Percentiles rank a stretch among this genome's conserved stretches.
Conservation (phyloP, 2,888 invertebrate genomes). For the Leucophenga maculata region DNA sequence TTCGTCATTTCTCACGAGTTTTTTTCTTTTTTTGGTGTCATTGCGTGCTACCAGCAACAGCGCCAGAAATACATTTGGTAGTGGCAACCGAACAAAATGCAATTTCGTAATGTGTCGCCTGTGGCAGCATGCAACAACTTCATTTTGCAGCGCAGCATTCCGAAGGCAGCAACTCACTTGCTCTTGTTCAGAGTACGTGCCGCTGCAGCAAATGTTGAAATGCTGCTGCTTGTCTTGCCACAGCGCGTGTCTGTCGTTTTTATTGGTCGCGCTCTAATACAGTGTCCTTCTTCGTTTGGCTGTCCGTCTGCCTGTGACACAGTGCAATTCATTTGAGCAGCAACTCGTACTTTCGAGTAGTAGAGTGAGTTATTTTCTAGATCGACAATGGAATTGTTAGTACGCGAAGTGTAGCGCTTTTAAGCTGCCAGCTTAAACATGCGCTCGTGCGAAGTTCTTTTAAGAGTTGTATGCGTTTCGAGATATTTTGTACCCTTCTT, state of each 20-base stretch:
- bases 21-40: no score
- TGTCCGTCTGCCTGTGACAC: neutral
- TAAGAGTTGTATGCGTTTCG: no score
- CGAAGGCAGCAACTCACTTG: neutral
- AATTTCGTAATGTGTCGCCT: conserved; percentile 50
- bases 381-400: no score
- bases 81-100: conserved; percentile 32
- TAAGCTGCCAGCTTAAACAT: no score
- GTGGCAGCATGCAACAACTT: conserved; percentile 24
- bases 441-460: no score
- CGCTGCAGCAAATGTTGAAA: neutral
- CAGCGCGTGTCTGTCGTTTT: no score
- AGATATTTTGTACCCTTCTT: no score
- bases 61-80: no score
- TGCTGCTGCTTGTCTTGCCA: no score
- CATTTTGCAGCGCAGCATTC: neutral
- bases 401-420: no score
- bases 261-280: neutral
- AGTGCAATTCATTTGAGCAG: conserved; percentile 33
- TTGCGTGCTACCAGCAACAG: neutral
- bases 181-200: conserved; percentile 14
- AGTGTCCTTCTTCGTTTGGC: neutral
- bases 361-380: no score
- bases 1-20: neutral
- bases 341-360: neutral